Evolutionary conservation across 1,140 invertebrate genomes (phyloP).

Genomic region (Drosophila parabipectinata): DNA sequence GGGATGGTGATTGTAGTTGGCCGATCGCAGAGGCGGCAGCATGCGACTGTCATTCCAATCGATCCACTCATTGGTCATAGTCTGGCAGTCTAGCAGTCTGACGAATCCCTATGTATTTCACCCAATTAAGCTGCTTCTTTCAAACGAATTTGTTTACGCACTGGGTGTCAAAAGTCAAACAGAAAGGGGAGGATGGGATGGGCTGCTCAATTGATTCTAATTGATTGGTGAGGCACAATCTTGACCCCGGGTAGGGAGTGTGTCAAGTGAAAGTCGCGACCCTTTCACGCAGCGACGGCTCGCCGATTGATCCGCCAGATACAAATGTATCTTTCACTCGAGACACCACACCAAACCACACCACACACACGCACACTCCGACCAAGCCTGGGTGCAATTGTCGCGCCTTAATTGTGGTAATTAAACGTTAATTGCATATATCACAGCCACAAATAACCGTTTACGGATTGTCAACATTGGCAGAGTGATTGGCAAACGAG

Average conservation of each 20-base stretch:
- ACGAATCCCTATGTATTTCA: conserved; percentile 3
- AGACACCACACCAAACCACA: background rate
- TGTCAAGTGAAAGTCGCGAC: conserved; percentile 79
- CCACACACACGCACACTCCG: background rate
- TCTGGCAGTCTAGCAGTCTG: conserved; percentile 51
- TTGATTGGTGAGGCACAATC: conserved; percentile 77
- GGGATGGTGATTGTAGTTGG: conserved; percentile 68
- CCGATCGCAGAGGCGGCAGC: conserved; percentile 71
- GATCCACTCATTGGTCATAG: conserved; percentile 84
- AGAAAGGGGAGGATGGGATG: conserved; percentile 8
- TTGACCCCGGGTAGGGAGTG: conserved; percentile 61
- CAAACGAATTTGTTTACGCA: conserved; percentile 28
- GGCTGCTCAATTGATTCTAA: conserved; percentile 66
- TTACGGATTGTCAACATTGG: conserved; percentile 27
- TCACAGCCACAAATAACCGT: conserved; percentile 47
- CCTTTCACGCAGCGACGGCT: conserved; percentile 37
- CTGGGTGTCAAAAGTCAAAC: conserved; percentile 71
- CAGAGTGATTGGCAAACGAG: conserved; percentile 20
- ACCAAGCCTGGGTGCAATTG: conserved; percentile 15
- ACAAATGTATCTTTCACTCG: conserved; percentile 62
- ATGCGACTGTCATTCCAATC: conserved; percentile 83
- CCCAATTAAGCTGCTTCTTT: conserved; percentile 27
- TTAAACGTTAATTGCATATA: conserved; percentile 54
- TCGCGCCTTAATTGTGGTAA: conserved; percentile 39
- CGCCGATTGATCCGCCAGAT: conserved; percentile 38